Evolutionary conservation across 2,113 vertebrate genomes (phyloP).

Genomic region (Tetrao urogallus): DNA sequence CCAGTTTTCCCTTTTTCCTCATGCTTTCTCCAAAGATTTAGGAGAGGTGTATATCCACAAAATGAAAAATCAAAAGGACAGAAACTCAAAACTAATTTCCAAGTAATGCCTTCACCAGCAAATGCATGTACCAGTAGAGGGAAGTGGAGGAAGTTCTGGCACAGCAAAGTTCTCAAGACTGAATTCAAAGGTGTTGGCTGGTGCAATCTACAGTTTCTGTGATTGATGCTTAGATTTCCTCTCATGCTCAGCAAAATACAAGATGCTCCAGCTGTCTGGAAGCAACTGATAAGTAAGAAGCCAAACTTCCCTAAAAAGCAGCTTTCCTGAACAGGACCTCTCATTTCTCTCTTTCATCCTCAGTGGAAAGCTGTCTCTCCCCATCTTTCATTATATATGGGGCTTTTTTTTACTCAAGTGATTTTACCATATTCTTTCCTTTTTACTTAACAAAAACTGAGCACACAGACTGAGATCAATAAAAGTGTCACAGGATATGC

Average conservation of each 20-base stretch:
- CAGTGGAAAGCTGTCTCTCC: background rate
- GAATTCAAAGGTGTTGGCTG: background rate
- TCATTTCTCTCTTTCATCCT: background rate
- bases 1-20: background rate
- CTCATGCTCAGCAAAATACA: background rate
- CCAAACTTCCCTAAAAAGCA: background rate
- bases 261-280: background rate
- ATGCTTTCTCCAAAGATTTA: background rate
- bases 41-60: background rate
- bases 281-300: background rate
- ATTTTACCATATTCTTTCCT: background rate
- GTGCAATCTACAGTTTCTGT: background rate
- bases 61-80: background rate
- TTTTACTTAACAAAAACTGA: background rate
- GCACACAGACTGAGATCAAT: accelerated
- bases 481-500: background rate
- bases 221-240: background rate
- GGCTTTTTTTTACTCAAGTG: background rate
- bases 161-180: background rate
- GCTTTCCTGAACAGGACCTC: background rate
- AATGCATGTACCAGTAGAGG: background rate
- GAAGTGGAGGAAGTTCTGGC: background rate
- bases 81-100: background rate
- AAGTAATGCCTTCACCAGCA: background rate
- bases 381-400: background rate